Evolutionary conservation across 2,113 vertebrate genomes (phyloP).

Genomic region (Andinoacara biseriatus): DNA sequence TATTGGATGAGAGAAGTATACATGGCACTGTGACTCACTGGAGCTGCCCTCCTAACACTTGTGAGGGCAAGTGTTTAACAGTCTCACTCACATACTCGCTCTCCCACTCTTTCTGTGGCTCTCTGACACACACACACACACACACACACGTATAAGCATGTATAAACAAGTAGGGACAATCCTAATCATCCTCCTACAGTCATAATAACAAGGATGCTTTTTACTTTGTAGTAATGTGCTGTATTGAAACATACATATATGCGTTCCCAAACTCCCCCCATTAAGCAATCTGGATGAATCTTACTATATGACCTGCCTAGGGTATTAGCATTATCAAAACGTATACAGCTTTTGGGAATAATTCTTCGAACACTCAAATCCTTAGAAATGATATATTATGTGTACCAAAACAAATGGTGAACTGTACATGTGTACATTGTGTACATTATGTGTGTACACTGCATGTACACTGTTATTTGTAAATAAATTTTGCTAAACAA

Average conservation of each 20-base stretch:
- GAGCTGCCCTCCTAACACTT: slow-evolving; percentile 74
- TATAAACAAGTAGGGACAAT: neutral
- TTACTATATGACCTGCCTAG: no score
- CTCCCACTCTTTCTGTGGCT: neutral
- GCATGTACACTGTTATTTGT: no score
- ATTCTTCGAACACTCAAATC: no score
- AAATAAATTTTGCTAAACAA: no score
- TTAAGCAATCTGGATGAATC: no score
- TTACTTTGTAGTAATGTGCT: neutral
- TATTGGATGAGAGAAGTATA: slow-evolving; percentile 79
- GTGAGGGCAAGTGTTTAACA: slow-evolving; percentile 77
- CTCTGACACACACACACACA: neutral
- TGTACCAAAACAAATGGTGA: no score
- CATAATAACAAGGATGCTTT: neutral
- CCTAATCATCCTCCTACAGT: neutral
- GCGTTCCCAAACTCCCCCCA: no score
- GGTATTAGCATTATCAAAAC: no score
- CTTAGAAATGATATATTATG: no score
- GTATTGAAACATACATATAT: neutral
- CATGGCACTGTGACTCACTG: slow-evolving; percentile 77
- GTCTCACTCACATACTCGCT: slow-evolving; percentile 41
- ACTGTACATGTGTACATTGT: no score
- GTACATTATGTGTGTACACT: no score
- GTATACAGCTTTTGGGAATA: no score
- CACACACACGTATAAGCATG: neutral